These are phyloP conservation scores for Bombus waltoni DNA, from an alignment of 1,140 invertebrate genomes.

Conservation along the genomic window DNA sequence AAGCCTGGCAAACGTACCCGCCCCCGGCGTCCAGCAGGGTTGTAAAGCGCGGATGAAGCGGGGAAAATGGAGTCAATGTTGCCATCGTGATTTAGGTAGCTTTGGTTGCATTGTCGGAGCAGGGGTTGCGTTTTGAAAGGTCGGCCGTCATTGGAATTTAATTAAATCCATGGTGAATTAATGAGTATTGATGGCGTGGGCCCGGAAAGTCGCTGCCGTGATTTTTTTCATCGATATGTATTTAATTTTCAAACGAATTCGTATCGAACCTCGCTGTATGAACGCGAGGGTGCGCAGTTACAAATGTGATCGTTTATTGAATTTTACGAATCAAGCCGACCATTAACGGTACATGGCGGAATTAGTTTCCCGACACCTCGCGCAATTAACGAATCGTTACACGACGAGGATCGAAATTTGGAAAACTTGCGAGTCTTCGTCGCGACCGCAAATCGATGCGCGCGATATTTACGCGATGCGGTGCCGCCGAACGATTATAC, in stretches of 20 bases:
- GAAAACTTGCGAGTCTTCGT: background rate
- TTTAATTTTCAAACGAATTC: background rate
- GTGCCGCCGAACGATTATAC: background rate
- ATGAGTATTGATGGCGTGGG: background rate
- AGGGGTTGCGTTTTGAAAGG: background rate
- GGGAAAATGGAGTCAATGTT: slow-evolving; percentile 13
- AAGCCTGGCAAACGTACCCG: slow-evolving; percentile 36
- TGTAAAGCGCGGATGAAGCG: slow-evolving; percentile 18
- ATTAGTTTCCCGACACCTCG: background rate
- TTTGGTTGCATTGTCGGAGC: background rate
- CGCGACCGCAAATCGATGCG: background rate
- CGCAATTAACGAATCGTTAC: too few species aligned
- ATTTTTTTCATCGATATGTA: background rate
- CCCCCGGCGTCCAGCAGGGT: background rate
- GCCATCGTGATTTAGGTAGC: background rate
- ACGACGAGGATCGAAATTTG: background rate
- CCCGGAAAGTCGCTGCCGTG: background rate
- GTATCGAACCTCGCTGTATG: background rate
- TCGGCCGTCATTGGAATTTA: background rate
- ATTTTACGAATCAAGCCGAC: background rate
- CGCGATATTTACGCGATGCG: background rate
- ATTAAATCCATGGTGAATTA: background rate
- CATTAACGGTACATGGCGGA: background rate
- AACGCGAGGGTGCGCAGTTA: too few species aligned
- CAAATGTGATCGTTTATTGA: background rate